Base-by-base conservation (phyloP, 2,888 invertebrate genomes). In the Eupithecia dodoneata region DNA sequence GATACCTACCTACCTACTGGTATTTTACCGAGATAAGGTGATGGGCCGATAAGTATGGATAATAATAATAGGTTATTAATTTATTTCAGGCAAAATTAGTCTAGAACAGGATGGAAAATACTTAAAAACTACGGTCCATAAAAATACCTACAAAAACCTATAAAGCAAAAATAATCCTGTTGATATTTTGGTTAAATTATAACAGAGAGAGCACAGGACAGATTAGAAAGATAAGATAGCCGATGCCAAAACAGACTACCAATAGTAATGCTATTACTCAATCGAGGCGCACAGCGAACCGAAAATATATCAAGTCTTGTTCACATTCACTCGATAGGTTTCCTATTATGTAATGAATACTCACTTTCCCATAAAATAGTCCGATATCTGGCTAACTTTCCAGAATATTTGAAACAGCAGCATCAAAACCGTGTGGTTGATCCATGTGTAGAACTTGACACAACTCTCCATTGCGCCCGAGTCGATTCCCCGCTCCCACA, bases 361-460 rank as follows among this genome's bases (percentile, higher is more conserved):
- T 94, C 81, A 95, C 95, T 93, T 93, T 85, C 91, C 92, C 80
- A 88, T 92, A 80, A 95, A 94, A 85, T 88, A 95, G 87, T 94
- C 93, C 78, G 94, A 92, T 86, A 95, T 91, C 86, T 95, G 95
- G 88, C 91, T 94, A 84, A 94, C 91, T 87, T 95, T 95, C 95
- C 95, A 95, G 86, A 95, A 92, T 84, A 94, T 94, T 87, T 95
- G 94, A 80, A 94, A 90, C 74, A 94, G 87, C 85, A 94, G 86
- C 94, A 94, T 94, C 83, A 95, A 86, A 82, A 94, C 82, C 15
- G 94, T 93, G 81, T 94, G 91, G 87, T 93, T 94, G 82, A 95
- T 90, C 95, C 94, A 94, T 82, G 94, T 93, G 89, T 93, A 95
- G 72, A 95, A 82, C 83, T 93, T 94, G 83, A 93, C 91, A 83